Conservation (phyloP, 2,113 vertebrate species). For the Atrichornis clamosus region DNA sequence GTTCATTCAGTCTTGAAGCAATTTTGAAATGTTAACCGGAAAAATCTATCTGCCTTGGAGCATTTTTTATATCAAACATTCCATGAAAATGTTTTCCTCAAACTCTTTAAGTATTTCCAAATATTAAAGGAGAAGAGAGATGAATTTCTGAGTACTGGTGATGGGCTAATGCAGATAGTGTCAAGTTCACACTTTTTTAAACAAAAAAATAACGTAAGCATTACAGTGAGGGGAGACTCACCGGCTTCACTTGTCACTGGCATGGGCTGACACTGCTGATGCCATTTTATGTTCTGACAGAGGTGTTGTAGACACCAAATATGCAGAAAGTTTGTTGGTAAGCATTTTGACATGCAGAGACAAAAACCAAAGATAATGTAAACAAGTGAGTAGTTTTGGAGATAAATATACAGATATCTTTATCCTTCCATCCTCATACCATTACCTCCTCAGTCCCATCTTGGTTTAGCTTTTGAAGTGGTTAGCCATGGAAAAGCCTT, state of each 20-base stretch:
- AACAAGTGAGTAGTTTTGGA: background rate
- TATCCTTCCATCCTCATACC: background rate
- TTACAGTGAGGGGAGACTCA: background rate
- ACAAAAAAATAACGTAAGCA: background rate
- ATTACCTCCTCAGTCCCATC: background rate
- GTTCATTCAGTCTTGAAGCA: constrained; percentile 57
- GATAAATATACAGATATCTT: background rate
- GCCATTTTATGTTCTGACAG: background rate
- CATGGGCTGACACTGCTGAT: background rate
- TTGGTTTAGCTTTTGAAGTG: background rate
- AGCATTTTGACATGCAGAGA: background rate
- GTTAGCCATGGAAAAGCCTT: background rate
- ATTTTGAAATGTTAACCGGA: constrained; percentile 60
- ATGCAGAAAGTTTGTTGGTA: background rate
- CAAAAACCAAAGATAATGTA: background rate
- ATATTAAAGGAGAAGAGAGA: constrained; percentile 60
- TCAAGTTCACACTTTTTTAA: background rate
- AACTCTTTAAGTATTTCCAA: constrained; percentile 69
- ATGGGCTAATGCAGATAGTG: constrained; percentile 10
- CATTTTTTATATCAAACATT: constrained; percentile 69
- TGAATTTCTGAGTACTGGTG: constrained; percentile 27
- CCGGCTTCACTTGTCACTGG: background rate
- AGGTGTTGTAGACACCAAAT: background rate
- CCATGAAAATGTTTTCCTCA: constrained; percentile 69
- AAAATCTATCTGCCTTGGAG: constrained; percentile 64